Conservation (phyloP, 2,888 invertebrate species). For the Stenotaenia linearis region DNA sequence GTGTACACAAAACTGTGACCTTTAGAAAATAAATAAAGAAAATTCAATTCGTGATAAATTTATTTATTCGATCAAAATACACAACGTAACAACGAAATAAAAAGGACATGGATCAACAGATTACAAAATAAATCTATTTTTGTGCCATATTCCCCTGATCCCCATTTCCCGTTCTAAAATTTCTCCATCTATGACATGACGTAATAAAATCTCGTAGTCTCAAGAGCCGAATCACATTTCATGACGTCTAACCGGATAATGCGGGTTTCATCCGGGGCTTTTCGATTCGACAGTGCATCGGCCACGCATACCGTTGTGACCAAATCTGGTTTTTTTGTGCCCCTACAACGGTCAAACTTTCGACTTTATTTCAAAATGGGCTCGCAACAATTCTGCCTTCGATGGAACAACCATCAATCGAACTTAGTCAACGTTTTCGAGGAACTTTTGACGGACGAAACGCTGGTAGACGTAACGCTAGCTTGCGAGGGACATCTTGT, state of each 20-base stretch:
- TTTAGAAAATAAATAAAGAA: neutral
- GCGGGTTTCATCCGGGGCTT: too few relatives aligned
- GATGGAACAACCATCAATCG: conserved; percentile 74
- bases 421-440: conserved; percentile 62
- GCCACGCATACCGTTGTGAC: too few relatives aligned
- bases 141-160: too few relatives aligned
- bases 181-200: too few relatives aligned
- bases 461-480: conserved; percentile 63
- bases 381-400: conserved; percentile 65
- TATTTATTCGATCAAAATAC: neutral
- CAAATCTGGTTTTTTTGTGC: too few relatives aligned
- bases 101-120: neutral
- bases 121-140: too few relatives aligned
- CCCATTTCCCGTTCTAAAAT: neutral
- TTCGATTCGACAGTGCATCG: too few relatives aligned
- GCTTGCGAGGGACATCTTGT: conserved; percentile 57
- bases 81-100: neutral
- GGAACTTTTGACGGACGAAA: conserved; percentile 57
- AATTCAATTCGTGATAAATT: neutral
- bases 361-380: too few relatives aligned
- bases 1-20: neutral
- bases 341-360: too few relatives aligned
- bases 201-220: too few relatives aligned
- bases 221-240: too few relatives aligned
- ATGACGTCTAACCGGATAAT: too few relatives aligned